A percentile compares a stretch with the other conserved stretches of the same genome.
These are phyloP conservation scores for Chrysolina oricalcia DNA, from an alignment of 2,888 invertebrate genomes.

Conservation along the genomic window DNA sequence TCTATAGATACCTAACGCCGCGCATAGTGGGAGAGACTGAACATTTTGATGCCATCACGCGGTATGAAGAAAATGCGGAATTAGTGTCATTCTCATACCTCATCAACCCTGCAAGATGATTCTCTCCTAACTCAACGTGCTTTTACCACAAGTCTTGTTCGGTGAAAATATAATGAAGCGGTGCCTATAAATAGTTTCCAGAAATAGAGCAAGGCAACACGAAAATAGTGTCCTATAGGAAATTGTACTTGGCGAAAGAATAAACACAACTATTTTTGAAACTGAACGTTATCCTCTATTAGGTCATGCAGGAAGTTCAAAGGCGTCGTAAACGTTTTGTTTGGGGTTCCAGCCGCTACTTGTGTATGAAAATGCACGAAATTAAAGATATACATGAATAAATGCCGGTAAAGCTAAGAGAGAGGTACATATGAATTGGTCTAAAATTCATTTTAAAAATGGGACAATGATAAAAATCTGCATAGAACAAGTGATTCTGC, in stretches of 20 bases:
- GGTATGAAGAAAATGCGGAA: not conserved
- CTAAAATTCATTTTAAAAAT: too few relatives aligned
- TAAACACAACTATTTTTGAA: conserved; percentile 33
- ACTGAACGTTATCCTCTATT: not conserved
- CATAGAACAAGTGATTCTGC: too few relatives aligned
- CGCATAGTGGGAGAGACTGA: too few relatives aligned
- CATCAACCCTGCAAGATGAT: conserved; percentile 6
- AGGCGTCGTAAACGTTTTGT: too few relatives aligned
- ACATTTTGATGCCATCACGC: not conserved
- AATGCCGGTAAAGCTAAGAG: too few relatives aligned
- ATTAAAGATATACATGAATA: too few relatives aligned
- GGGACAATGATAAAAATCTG: too few relatives aligned
- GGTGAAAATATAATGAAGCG: conserved; percentile 38
- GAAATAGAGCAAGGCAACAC: conserved; percentile 56
- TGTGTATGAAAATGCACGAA: too few relatives aligned
- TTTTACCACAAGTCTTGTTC: conserved; percentile 20
- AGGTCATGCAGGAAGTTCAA: not conserved
- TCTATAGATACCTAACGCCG: too few relatives aligned
- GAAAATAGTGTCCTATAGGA: conserved; percentile 47
- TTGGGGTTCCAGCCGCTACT: too few relatives aligned
- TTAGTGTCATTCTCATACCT: not conserved
- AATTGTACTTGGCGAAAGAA: conserved; percentile 38
- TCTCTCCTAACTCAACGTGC: not conserved
- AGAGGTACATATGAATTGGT: too few relatives aligned
- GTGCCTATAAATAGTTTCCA: conserved; percentile 54